phyloP scores from a whole-genome alignment of 2,797 vertebrate genomes.

The Limnodromus scolopaceus region DNA sequence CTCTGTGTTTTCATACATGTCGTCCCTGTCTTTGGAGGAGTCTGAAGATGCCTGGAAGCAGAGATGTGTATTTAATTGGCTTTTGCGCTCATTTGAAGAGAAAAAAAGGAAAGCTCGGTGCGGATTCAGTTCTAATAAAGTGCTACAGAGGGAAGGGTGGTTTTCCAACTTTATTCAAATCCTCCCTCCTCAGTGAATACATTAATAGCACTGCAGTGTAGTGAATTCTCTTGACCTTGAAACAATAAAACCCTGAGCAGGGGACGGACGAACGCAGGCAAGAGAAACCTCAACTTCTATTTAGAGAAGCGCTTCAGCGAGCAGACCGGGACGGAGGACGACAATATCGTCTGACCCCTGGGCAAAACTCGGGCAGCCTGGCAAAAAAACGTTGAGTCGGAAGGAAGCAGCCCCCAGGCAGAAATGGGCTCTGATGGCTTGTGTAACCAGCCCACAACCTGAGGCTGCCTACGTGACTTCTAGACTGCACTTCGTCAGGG shows the following conservation, averaged over 20 bases:
- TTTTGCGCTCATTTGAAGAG: not conserved
- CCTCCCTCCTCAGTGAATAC: not conserved
- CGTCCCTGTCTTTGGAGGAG: not conserved
- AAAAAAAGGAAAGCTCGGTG: fast-evolving
- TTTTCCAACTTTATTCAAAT: not conserved
- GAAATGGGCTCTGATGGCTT: not conserved
- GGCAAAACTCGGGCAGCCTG: not conserved
- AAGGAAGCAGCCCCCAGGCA: not conserved
- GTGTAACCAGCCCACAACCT: fast-evolving
- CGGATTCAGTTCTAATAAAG: not conserved
- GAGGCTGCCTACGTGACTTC: not conserved
- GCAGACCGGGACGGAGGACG: not conserved
- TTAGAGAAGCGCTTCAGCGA: not conserved
- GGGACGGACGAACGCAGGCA: not conserved
- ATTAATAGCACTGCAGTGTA: not conserved
- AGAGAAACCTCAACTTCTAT: not conserved
- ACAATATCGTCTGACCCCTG: not conserved
- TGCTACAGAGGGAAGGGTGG: not conserved
- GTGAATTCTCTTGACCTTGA: not conserved
- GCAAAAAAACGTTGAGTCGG: fast-evolving
- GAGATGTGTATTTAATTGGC: not conserved
- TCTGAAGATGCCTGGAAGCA: not conserved
- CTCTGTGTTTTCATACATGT: not conserved
- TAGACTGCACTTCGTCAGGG: fast-evolving
- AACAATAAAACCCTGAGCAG: not conserved